phyloP scores from a whole-genome alignment of 2,888 invertebrate genomes.

The Bembecia ichneumoniformis region DNA sequence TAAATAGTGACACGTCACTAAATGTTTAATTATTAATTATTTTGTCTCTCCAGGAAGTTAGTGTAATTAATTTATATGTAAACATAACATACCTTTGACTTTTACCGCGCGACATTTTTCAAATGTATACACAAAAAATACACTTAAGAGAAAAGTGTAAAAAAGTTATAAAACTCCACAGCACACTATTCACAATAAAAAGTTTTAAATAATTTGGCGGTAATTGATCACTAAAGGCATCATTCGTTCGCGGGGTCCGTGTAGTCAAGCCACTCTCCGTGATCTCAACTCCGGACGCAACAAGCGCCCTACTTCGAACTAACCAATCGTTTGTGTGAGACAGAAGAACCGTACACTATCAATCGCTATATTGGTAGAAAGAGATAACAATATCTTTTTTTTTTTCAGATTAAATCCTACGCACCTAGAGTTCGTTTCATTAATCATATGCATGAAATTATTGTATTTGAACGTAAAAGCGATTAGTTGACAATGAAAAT shows the following conservation, averaged over 20 bases:
- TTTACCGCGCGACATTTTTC: constrained; percentile 50
- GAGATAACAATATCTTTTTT: constrained; percentile 18
- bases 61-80: constrained; percentile 3
- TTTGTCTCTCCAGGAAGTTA: background rate
- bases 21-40: background rate
- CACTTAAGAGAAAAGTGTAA: constrained; percentile 23
- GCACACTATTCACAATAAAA: constrained; percentile 34
- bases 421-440: too few relatives aligned
- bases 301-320: constrained; percentile 64
- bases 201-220: constrained; percentile 50
- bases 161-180: constrained; percentile 17
- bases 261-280: constrained; percentile 63
- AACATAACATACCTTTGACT: constrained; percentile 46
- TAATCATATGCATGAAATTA: too few relatives aligned
- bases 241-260: constrained; percentile 51
- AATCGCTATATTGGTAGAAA: constrained; percentile 20
- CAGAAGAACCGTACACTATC: constrained; percentile 21
- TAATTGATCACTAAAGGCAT: constrained; percentile 59
- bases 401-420: background rate
- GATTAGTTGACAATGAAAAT: too few relatives aligned
- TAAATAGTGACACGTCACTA: too few relatives aligned
- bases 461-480: too few relatives aligned
- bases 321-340: constrained; percentile 47
- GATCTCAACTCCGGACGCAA: constrained; percentile 58
- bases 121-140: constrained; percentile 25